phyloP scores from a whole-genome alignment of 2,888 invertebrate species.

The Aleiodes alternator region DNA sequence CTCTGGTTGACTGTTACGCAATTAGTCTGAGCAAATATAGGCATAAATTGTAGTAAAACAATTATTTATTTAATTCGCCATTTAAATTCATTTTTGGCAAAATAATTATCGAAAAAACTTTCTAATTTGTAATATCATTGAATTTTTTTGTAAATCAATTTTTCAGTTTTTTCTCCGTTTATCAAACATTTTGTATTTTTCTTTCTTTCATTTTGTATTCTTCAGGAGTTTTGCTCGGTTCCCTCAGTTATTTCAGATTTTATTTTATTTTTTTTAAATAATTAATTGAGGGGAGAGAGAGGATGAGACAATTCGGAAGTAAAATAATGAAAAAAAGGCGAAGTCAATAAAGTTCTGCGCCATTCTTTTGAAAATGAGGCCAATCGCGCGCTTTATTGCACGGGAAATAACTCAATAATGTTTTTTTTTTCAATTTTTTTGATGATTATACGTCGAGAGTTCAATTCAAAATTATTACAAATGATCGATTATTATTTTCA shows the following conservation, averaged over 20 bases:
- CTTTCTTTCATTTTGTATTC: conserved; percentile 9
- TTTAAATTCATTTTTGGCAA: conserved; percentile 23
- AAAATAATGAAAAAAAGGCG: neutral
- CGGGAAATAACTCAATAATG: too few species aligned
- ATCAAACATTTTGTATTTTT: conserved; percentile 9
- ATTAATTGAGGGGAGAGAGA: neutral
- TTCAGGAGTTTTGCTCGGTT: conserved; percentile 19
- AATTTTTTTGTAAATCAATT: neutral
- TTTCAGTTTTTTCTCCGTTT: conserved; percentile 31
- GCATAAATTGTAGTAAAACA: conserved; percentile 58
- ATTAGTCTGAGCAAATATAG: conserved; percentile 70
- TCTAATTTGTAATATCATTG: conserved; percentile 32
- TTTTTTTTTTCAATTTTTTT: too few species aligned
- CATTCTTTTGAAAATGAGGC: too few species aligned
- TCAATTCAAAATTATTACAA: too few species aligned
- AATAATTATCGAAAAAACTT: conserved; percentile 28
- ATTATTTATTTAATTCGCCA: conserved; percentile 4
- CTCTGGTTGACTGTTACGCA: conserved; percentile 70
- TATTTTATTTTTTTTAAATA: neutral
- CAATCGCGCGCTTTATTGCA: too few species aligned
- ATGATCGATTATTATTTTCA: too few species aligned
- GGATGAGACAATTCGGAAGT: neutral
- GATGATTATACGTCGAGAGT: too few species aligned
- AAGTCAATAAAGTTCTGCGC: neutral
- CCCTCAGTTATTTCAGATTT: neutral